Evolutionary conservation across 2,888 invertebrate genomes (phyloP), one percentile per base, ranked within the genome.

Genomic region (Pediacus dermestoides): DNA sequence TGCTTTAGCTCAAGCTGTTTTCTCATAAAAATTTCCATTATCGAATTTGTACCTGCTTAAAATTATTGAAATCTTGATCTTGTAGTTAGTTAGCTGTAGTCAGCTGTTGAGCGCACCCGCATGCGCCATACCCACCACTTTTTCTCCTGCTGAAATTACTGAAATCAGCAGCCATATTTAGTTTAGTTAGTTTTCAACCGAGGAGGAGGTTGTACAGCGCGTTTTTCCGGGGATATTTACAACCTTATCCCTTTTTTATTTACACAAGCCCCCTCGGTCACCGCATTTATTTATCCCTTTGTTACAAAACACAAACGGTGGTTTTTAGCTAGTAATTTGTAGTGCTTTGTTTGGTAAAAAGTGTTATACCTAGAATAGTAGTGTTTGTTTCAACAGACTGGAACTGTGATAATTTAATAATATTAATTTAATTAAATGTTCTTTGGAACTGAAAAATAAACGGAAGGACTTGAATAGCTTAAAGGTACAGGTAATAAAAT

Each of bases 141-240:
- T 30, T n/a, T n/a, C n/a, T n/a, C n/a, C n/a, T n/a, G n/a, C n/a
- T n/a, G n/a, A n/a, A n/a, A n/a, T n/a, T n/a, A n/a, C 31, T 34
- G 38, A 32, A 33, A 40, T n/a, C n/a, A 28, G 45, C 57, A 43
- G 53, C 48, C 44, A 48, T 48, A 46, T 50, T 57, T 48, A 44
- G 38, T 52, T 58, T 48, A 65, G 64, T 65, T 54, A 50, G 55
- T 50, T 52, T 49, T 53, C 46, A 56, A 52, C 57, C 45, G 53
- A 52, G 51, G 50, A 34, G 35, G 48, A 44, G 61, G 49, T 52
- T 48, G 51, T 49, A 43, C 42, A 42, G 48, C 44, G 53, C 44
- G 52, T 44, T 43, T 38, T n/a, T n/a, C n/a, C n/a, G 21, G 21
- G 21, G 40, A 40, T 42, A 44, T 49, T 42, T 48, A 49, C 45